These are phyloP conservation scores for Myotis vivesi DNA, from an alignment of 2,797 vertebrate genomes.

Conservation along the genomic window DNA sequence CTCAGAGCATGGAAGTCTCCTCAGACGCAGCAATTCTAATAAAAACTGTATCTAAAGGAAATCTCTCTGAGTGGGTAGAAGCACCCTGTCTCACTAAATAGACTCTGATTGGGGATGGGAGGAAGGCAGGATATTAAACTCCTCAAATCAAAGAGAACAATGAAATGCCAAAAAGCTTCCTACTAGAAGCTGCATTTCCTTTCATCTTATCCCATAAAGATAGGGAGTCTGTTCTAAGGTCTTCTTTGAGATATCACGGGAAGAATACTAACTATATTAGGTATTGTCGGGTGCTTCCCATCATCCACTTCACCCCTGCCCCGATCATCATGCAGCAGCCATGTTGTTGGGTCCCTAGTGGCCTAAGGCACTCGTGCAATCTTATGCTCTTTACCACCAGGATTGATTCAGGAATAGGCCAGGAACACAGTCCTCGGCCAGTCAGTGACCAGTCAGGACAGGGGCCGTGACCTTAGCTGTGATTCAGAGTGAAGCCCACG, in stretches of 20 bases:
- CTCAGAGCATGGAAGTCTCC: not conserved
- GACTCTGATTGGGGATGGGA: not conserved
- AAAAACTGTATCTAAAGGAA: not conserved
- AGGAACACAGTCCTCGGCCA: not conserved
- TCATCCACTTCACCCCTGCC: not conserved
- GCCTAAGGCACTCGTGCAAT: not conserved
- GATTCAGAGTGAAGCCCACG: not conserved
- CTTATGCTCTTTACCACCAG: not conserved
- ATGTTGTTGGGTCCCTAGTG: not conserved
- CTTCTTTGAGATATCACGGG: not conserved
- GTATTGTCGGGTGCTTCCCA: not conserved
- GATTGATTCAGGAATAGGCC: not conserved
- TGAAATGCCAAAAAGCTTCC: constrained; percentile 16
- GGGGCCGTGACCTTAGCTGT: not conserved
- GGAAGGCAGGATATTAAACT: not conserved
- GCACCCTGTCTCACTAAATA: constrained; percentile 39
- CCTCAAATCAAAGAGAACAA: constrained; percentile 54
- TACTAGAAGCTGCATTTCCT: not conserved
- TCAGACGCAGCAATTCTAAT: constrained; percentile 7
- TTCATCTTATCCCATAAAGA: constrained; percentile 7
- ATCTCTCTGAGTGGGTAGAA: not conserved
- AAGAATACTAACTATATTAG: not conserved
- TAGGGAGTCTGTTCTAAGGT: not conserved
- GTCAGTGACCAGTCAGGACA: not conserved
- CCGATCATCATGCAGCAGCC: not conserved